Base-by-base conservation (phyloP, 2,888 invertebrate genomes). In the Epirrhoe alternata region DNA sequence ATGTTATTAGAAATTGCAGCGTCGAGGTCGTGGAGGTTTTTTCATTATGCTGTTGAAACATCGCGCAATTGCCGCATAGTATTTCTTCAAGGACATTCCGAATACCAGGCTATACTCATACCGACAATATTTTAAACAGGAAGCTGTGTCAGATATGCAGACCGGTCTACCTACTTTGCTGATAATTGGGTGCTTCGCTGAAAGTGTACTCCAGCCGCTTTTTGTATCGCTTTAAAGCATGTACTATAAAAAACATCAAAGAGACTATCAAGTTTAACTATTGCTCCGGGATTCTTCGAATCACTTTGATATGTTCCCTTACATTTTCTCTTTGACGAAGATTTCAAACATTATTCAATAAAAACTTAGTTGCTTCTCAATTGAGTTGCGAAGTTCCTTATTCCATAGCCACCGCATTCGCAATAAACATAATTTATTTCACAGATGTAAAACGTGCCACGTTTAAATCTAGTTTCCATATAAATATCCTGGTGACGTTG, bases 381-480 rank as follows among this genome's bases (percentile, higher is more conserved):
- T 68, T 64, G 57, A 12, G 54, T 50, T 66, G 63, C 16, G 51
- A 60, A 61, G 60, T 49, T 60, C 58, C 47, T 47, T 64, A 65
- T 38, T 60, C 58, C 16, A 14, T 63, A 66, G 69, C 63, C 64
- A 76, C 71, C 73, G 70, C 76, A 74, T 68, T 70, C 68, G 60
- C 72, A 64, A 75, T 71, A 75, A 76, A 72, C 76, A 72, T 64
- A 64, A 61, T 57, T 54, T 56, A 62, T 60, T 56, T 1, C 47
- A 45, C 71, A 74, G 74, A 69, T 73, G 68, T 74, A 72, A 76
- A 71, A 72, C 72, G 57, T 64, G 49, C 56, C 53, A 66, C n/a
- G n/a, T n/a, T 69, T 73, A 59, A 75, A 70, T 72, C 74, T 73
- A 79, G 76, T 80, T 74, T 74, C 69, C 69, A 69, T 62, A 60